Evolutionary conservation across 2,113 vertebrate genomes (phyloP), one percentile per base, ranked within the genome.

Genomic region (Hippopotamus amphibius): DNA sequence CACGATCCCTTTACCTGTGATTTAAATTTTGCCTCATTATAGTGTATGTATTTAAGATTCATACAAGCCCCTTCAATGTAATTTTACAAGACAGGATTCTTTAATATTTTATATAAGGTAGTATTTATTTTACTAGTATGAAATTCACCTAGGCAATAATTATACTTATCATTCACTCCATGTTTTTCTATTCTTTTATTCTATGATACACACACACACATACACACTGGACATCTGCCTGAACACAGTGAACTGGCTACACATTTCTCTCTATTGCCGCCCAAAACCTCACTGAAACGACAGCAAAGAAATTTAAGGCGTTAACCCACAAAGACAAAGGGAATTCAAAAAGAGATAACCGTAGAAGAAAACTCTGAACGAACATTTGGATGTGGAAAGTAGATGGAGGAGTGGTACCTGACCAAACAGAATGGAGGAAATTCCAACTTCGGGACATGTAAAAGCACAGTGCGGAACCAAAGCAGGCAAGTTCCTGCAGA

Each of bases 181-280:
- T 26, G 16, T 46, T 92, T 95, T 95, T 90, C 61, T 61, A 59
- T 4, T 92, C 30, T 88, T 88, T 90, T 63, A 61, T 76, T 94
- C 41, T 79, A 43, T 74, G 48, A 43, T 0, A 74, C 19, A 92
- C 6, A 46, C 10, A 53, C 13, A 46, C 9, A 11, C 7, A 46
- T 21, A 83, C 13, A 88, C 24, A 77, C 19, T 22, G 21, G 33
- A 65, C 71, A 86, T 86, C 11, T 68, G 53, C 33, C 61, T 86
- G 80, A 83, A 92, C 74, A 63, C n/a, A 82, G 41, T 66, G 71
- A 82, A 82, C 10, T 63, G 17, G 16, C 59, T 28, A 41, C 17
- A 88, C 3, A 65, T 33, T 66, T 65, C 41, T 94, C 59, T 83
- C 46, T 43, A 21, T 4, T 65, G 41, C 9, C 65, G 95, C 41